Evolutionary conservation across 2,797 vertebrate species (phyloP).

Genomic region (Ciconia nigra): DNA sequence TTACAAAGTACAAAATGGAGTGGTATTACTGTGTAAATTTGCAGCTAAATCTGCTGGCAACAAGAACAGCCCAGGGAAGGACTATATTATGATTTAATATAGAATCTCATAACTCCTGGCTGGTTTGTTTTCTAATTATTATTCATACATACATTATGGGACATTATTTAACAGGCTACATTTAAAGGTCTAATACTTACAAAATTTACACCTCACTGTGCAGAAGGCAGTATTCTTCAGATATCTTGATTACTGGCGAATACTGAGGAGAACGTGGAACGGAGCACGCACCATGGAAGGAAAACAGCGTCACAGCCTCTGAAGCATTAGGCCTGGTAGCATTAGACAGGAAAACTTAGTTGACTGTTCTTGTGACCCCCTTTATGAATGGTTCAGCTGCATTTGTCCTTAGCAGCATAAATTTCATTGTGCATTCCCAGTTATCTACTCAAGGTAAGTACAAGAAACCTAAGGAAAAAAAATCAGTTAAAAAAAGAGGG

Average conservation of each 20-base stretch:
- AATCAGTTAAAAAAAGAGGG: not conserved
- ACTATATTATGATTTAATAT: not conserved
- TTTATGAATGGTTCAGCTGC: not conserved
- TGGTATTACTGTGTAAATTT: not conserved
- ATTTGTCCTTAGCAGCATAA: not conserved
- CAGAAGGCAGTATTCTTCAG: not conserved
- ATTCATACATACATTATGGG: not conserved
- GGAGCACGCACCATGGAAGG: not conserved
- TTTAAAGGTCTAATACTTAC: not conserved
- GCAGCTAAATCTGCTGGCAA: not conserved
- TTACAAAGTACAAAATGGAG: not conserved
- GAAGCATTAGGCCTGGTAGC: not conserved
- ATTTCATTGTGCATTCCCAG: not conserved
- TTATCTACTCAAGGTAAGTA: not conserved
- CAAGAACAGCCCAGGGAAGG: not conserved
- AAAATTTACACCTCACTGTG: not conserved
- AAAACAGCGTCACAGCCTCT: not conserved
- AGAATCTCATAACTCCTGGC: not conserved
- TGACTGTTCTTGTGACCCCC: not conserved
- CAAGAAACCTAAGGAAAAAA: not conserved
- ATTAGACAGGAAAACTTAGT: not conserved
- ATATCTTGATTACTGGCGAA: not conserved
- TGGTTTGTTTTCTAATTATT: conserved; percentile 2
- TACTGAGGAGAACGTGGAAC: fast-evolving
- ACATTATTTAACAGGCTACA: not conserved